phyloP scores from a whole-genome alignment of 2,113 vertebrate species.

The Burhinus oedicnemus region DNA sequence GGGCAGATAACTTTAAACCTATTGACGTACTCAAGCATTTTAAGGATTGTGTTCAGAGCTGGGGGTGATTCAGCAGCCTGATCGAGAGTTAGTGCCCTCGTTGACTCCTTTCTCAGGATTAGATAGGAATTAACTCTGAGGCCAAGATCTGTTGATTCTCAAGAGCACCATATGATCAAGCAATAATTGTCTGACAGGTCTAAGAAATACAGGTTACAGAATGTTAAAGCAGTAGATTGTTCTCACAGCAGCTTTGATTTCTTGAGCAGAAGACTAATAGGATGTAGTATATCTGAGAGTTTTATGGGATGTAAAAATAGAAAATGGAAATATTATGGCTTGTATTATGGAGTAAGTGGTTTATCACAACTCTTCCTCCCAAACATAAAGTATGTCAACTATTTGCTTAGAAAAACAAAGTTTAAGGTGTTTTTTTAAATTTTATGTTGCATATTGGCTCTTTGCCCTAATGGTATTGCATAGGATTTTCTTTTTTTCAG shows the following conservation, averaged over 20 bases:
- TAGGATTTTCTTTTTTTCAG: background rate
- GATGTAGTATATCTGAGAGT: background rate
- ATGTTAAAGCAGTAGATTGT: background rate
- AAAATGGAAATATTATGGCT: background rate
- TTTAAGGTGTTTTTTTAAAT: background rate
- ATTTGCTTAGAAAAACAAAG: background rate
- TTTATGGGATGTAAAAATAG: background rate
- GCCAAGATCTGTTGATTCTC: background rate
- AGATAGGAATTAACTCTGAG: background rate
- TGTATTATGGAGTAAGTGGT: background rate
- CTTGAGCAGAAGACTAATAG: background rate
- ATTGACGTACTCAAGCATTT: background rate
- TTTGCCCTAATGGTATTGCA: background rate
- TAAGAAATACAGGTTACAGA: background rate
- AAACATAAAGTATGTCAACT: background rate
- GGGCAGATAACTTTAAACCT: background rate
- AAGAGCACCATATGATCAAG: background rate
- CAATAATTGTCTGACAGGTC: background rate
- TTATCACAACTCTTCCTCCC: background rate
- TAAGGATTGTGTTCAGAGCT: background rate
- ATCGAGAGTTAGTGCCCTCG: background rate
- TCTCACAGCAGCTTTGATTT: background rate
- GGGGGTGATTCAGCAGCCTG: background rate
- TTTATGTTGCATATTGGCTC: background rate
- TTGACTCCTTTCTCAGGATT: background rate